Evolutionary conservation across 2,113 vertebrate species (phyloP).

Genomic region (Mugil cephalus): DNA sequence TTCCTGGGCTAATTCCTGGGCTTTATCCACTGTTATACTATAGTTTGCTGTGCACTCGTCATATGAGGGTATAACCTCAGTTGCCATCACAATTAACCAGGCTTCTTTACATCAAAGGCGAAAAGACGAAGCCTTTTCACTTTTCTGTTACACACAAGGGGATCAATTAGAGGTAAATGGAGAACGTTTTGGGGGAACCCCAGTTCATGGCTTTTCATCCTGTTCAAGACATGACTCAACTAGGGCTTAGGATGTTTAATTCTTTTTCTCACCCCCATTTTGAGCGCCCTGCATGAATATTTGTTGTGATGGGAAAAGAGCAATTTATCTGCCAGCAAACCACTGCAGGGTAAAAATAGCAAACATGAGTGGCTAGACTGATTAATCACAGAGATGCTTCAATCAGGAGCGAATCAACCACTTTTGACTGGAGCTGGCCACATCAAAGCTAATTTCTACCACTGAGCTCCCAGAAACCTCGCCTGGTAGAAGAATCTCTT

Average conservation of each 20-base stretch:
- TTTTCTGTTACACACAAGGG: conserved; percentile 37
- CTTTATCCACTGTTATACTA: neutral
- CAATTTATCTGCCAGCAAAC: conserved; percentile 27
- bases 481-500: conserved; percentile 18
- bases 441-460: conserved; percentile 55
- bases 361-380: conserved; percentile 27
- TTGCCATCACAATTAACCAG: conserved; percentile 35
- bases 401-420: conserved; percentile 41
- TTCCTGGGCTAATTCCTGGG: neutral
- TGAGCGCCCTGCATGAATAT: neutral
- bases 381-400: conserved; percentile 35
- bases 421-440: conserved; percentile 19
- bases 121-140: conserved; percentile 28
- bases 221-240: conserved; percentile 16
- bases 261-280: neutral
- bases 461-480: too few relatives aligned
- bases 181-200: conserved; percentile 27
- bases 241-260: neutral
- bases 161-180: conserved; percentile 58
- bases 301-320: conserved; percentile 11
- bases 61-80: neutral
- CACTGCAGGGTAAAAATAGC: conserved; percentile 31
- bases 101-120: conserved; percentile 54
- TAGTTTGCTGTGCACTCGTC: neutral
- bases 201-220: conserved; percentile 15